Conservation (phyloP, 2,113 vertebrate species). For the Phrynocephalus versicolor region DNA sequence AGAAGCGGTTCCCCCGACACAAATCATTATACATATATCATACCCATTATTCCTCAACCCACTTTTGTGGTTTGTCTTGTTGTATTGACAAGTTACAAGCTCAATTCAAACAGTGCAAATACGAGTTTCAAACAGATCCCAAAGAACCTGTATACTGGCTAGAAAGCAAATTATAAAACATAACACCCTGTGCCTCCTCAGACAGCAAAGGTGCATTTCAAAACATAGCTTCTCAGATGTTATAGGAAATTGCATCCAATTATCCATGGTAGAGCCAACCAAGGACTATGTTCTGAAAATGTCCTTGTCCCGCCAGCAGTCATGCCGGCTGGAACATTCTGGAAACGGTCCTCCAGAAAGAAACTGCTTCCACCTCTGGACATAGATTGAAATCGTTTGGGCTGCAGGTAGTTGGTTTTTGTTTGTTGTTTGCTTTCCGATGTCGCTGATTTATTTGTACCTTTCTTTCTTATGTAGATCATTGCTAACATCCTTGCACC, state of each 20-base stretch:
- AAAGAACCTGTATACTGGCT: neutral
- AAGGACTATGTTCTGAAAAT: neutral
- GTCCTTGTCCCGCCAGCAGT: neutral
- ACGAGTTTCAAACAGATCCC: neutral
- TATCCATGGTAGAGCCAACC: neutral
- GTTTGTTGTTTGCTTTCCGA: neutral
- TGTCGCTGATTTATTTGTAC: neutral
- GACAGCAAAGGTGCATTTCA: neutral
- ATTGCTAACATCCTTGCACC: neutral
- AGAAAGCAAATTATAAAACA: neutral
- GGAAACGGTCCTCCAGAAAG: neutral
- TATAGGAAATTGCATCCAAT: neutral
- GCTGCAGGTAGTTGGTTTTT: neutral
- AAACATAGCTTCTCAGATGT: neutral
- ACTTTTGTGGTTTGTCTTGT: neutral
- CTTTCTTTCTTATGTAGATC: neutral
- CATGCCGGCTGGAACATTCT: neutral
- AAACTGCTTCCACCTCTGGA: neutral
- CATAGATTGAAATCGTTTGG: neutral
- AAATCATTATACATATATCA: slow-evolving; percentile 19
- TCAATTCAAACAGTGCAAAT: neutral
- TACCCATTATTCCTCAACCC: neutral
- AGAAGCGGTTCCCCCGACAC: neutral
- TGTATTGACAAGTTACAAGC: slow-evolving; percentile 12
- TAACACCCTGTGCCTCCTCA: neutral